phyloP scores from a whole-genome alignment of 2,888 invertebrate species.

The Chymomyza caudatula region DNA sequence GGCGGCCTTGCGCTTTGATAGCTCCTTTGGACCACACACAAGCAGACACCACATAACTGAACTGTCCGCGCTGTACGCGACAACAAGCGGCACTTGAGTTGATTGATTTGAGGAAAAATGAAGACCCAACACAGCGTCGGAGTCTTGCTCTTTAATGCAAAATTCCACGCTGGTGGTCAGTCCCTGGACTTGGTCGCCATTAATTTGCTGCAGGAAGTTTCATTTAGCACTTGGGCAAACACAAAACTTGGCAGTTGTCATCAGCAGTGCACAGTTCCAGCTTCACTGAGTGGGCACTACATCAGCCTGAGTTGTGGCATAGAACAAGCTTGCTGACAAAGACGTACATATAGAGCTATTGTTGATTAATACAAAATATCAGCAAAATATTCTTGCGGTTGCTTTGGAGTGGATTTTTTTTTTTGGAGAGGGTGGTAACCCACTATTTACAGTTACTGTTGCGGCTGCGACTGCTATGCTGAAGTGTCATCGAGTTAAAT shows the following conservation, averaged over 20 bases:
- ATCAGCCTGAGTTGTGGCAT: conserved; percentile 31
- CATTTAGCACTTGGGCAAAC: conserved; percentile 70
- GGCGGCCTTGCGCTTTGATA: conserved; percentile 64
- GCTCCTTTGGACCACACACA: conserved; percentile 59
- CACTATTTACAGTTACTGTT: conserved; percentile 33
- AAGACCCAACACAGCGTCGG: conserved; percentile 47
- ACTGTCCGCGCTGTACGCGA: not conserved
- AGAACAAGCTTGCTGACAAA: not conserved
- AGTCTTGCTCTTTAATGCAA: conserved; percentile 12
- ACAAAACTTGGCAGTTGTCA: conserved; percentile 61
- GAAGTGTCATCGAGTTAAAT: conserved; percentile 68
- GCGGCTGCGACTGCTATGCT: conserved; percentile 40
- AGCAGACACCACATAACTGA: not conserved
- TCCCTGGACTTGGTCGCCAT: conserved; percentile 29
- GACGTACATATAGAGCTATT: conserved; percentile 1
- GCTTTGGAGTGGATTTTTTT: conserved; percentile 42
- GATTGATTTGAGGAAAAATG: conserved; percentile 52
- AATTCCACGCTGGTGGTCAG: conserved; percentile 59
- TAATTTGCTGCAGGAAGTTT: conserved; percentile 70
- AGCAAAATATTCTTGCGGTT: conserved; percentile 23
- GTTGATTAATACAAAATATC: conserved; percentile 68
- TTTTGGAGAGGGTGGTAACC: conserved; percentile 31
- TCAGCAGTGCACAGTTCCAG: conserved; percentile 36
- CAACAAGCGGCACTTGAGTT: conserved; percentile 54
- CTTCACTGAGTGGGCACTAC: conserved; percentile 53